phyloP scores from a whole-genome alignment of 2,888 invertebrate species.

The Monopis laevigella region DNA sequence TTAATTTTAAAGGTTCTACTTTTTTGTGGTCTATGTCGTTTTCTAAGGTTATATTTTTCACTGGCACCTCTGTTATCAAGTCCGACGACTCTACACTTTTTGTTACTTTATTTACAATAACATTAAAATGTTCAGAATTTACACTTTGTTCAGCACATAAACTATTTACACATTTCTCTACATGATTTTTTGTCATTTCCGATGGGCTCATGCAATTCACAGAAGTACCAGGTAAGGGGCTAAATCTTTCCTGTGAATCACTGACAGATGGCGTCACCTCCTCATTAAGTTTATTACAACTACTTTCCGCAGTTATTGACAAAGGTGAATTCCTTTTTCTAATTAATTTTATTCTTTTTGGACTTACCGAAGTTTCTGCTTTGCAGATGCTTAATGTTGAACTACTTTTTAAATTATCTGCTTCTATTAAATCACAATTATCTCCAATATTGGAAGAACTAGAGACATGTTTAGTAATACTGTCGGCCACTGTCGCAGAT shows the following conservation, averaged over 20 bases:
- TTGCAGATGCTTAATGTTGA: constrained; percentile 58
- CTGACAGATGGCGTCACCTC: too few species aligned
- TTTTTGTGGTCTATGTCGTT: constrained; percentile 23
- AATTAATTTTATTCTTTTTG: constrained; percentile 58
- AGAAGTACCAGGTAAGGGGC: constrained; percentile 2
- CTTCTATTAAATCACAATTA: constrained; percentile 33
- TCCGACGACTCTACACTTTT: constrained; percentile 1
- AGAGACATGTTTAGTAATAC: constrained; percentile 51
- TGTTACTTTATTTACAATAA: constrained; percentile 6
- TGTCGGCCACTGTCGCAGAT: constrained; percentile 36
- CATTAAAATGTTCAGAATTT: constrained; percentile 1
- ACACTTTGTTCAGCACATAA: constrained; percentile 3
- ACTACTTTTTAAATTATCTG: constrained; percentile 33
- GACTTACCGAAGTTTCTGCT: constrained; percentile 55
- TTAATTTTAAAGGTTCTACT: constrained; percentile 38
- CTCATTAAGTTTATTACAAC: too few species aligned
- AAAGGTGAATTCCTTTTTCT: constrained; percentile 45
- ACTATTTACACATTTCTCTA: constrained; percentile 2
- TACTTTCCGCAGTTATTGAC: too few species aligned
- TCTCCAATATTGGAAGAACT: constrained; percentile 45
- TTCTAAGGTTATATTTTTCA: constrained; percentile 10
- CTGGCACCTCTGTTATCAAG: constrained; percentile 3
- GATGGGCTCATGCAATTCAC: constrained; percentile 1
- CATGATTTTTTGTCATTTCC: too few species aligned
- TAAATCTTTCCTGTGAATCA: constrained; percentile 2